Evolutionary conservation across 2,797 vertebrate species (phyloP), one percentile per base, ranked within the genome.

Genomic region (Sarcoramphus papa): DNA sequence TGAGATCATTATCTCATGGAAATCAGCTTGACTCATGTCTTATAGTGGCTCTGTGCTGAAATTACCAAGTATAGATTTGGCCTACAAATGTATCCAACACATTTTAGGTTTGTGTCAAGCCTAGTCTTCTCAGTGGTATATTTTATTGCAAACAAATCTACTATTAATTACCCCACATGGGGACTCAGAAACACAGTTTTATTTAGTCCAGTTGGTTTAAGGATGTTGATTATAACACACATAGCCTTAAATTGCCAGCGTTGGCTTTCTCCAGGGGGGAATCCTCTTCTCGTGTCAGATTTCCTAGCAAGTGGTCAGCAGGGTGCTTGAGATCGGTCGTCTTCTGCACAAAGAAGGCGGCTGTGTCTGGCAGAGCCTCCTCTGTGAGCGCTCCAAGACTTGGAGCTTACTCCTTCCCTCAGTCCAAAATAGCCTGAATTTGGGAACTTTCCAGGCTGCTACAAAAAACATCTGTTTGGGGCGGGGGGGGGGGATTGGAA

Each of bases 361-460:
- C 8, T 93, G 60, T 50, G 22, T 90, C 88, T 95, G 93, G 82
- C 85, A 93, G 27, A 81, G 54, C 40, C 21, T 75, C 59, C 73
- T 93, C 62, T 79, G 68, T 37, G 45, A 88, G 65, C 2, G 2
- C 54, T 93, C 91, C 91, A 94, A 85, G 45, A 25, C 45, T 75
- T 68, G 72, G 85, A 93, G 41, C 37, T 75, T 76, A 33, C 54
- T 75, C n/a, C 25, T 88, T 92, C 67, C 53, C 51, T 79, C 56
- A 68, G 60, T 94, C 68, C 68, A 88, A 88, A 95, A 85, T 22
- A 96, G 72, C 24, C 47, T 84, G 65, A 69, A 75, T 78, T 10
- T 96, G 94, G 72, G 76, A 37, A 68, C 27, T 65, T 91, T 91
- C 94, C 95, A 97, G 63, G 8, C 74, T 86, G 72, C 80, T 93